Evolutionary conservation across 2,888 invertebrate genomes (phyloP).

Genomic region (Lithophane leautieri): DNA sequence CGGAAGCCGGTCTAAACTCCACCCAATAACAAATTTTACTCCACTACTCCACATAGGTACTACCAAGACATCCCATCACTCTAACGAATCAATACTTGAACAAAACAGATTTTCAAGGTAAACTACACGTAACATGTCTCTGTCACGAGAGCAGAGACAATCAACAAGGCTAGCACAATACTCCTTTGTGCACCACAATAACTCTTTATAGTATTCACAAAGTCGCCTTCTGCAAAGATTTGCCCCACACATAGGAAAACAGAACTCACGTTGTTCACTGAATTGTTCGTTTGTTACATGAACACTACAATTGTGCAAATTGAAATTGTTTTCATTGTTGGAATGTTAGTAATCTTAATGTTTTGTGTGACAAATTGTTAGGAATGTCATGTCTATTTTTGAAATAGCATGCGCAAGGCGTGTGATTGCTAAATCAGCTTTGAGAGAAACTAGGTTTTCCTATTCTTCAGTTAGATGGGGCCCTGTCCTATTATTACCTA

Average conservation of each 20-base stretch:
- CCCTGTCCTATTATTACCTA: not conserved
- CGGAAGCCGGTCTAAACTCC: not conserved
- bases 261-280: slow-evolving; percentile 72
- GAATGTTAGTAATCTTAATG: slow-evolving; percentile 59
- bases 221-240: slow-evolving; percentile 86
- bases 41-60: not conserved
- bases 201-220: slow-evolving; percentile 84
- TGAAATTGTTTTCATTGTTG: slow-evolving; percentile 64
- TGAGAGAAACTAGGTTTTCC: not conserved
- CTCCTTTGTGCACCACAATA: slow-evolving; percentile 82
- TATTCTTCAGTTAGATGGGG: not conserved
- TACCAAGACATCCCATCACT: slow-evolving; percentile 13
- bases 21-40: not conserved
- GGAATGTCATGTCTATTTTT: slow-evolving; percentile 46
- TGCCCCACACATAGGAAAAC: slow-evolving; percentile 77
- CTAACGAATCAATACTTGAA: slow-evolving; percentile 46
- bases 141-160: slow-evolving; percentile 79
- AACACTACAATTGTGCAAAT: slow-evolving; percentile 72
- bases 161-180: slow-evolving; percentile 85
- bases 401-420: slow-evolving; percentile 34
- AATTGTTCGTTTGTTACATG: slow-evolving; percentile 78
- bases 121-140: slow-evolving; percentile 69
- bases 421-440: slow-evolving; percentile 11
- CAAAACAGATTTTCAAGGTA: slow-evolving; percentile 73
- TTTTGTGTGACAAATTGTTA: slow-evolving; percentile 48